These are phyloP conservation scores for Monochamus alternatus DNA, from an alignment of 2,888 invertebrate species.

Conservation along the genomic window DNA sequence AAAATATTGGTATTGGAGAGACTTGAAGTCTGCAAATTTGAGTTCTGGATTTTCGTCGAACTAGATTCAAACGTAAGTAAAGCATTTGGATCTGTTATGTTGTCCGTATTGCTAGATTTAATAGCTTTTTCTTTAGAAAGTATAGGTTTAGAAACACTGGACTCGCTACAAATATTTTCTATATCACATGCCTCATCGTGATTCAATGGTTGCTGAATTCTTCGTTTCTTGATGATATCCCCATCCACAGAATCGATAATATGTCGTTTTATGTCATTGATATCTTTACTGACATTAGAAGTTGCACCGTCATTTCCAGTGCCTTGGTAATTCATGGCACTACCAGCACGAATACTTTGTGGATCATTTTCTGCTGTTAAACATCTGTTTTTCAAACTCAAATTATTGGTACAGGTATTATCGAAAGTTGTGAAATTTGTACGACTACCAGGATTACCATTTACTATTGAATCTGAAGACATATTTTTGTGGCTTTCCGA, in stretches of 20 bases:
- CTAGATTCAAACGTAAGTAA: background rate
- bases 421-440: background rate
- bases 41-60: background rate
- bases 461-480: background rate
- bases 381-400: too few relatives aligned
- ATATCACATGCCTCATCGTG: background rate
- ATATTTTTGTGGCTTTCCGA: background rate
- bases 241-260: background rate
- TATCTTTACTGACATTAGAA: background rate
- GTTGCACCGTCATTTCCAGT: background rate
- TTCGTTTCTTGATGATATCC: background rate
- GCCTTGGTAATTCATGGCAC: too few relatives aligned
- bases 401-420: too few relatives aligned
- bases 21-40: background rate
- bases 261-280: background rate
- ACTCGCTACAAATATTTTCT: background rate
- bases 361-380: too few relatives aligned
- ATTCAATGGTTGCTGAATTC: background rate
- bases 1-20: slow-evolving; percentile 33
- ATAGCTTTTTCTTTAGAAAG: too few relatives aligned
- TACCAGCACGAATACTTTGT: background rate
- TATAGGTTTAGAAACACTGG: too few relatives aligned
- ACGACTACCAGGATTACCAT: background rate
- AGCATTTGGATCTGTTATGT: background rate
- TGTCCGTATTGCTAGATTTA: too few relatives aligned